Percentiles rank a stretch among this genome's conserved stretches.
Conservation (phyloP, 2,797 vertebrate species). For the Aulostomus chinensis region DNA sequence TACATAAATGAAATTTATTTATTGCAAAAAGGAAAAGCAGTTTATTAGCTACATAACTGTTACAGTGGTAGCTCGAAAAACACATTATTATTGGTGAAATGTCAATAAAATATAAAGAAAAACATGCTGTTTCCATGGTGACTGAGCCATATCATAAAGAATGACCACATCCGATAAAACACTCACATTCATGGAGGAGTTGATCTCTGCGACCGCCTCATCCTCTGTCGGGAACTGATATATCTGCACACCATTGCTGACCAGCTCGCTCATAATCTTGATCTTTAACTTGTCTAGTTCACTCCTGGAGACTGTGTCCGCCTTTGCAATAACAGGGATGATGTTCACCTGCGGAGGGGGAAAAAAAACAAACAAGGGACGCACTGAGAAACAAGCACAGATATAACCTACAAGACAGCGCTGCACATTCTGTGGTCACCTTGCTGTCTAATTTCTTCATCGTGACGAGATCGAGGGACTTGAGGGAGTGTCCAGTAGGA, state of each 20-base stretch:
- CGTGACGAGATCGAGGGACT: slow-evolving; percentile 94
- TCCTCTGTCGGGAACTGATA: slow-evolving; percentile 98
- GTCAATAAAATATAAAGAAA: too few relatives aligned
- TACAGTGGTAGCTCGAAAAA: too few relatives aligned
- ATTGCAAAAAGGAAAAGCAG: too few relatives aligned
- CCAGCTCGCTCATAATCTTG: slow-evolving; percentile 98
- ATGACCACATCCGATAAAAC: too few relatives aligned
- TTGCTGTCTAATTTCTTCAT: slow-evolving; percentile 99
- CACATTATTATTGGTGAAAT: too few relatives aligned
- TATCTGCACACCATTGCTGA: slow-evolving; percentile 97
- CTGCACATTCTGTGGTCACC: slow-evolving; percentile 64
- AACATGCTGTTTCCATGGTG: too few relatives aligned
- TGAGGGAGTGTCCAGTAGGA: slow-evolving; percentile 93
- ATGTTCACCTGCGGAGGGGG: slow-evolving; percentile 88
- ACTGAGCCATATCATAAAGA: too few relatives aligned
- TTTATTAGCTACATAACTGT: too few relatives aligned
- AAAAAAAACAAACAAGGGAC: neutral
- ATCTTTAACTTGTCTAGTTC: slow-evolving; percentile 97
- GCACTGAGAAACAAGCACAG: neutral
- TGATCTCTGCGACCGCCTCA: slow-evolving; percentile 93
- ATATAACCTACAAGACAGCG: neutral
- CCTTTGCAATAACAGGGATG: slow-evolving; percentile 95
- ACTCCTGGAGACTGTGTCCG: slow-evolving; percentile 94
- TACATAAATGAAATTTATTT: too few relatives aligned
- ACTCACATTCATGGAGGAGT: slow-evolving; percentile 97